phyloP scores from a whole-genome alignment of 2,888 invertebrate species.

The Hymenopus coronatus region DNA sequence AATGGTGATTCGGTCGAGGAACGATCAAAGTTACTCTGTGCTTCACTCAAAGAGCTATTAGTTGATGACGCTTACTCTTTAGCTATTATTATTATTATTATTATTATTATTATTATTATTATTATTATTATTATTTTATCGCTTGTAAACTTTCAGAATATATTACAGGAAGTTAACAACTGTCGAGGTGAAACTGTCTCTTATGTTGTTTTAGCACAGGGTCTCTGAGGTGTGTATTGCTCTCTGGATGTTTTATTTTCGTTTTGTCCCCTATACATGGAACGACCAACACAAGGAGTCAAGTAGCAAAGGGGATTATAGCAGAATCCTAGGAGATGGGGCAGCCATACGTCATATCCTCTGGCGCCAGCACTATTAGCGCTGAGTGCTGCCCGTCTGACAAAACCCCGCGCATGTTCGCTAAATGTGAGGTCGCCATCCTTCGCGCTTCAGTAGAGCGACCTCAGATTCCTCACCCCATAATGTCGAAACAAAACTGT shows the following conservation, averaged over 20 bases:
- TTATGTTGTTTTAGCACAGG: neutral
- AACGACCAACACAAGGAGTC: neutral
- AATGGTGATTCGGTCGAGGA: too few species aligned
- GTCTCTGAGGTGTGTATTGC: neutral
- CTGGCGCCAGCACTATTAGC: constrained; percentile 7
- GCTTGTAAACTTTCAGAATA: too few species aligned
- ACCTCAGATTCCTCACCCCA: neutral
- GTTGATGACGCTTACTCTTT: too few species aligned
- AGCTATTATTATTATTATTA: too few species aligned
- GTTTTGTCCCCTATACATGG: neutral
- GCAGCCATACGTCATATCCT: neutral
- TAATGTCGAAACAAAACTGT: neutral
- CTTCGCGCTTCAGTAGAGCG: neutral
- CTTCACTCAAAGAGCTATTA: too few species aligned
- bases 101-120: too few species aligned
- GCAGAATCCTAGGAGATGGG: neutral
- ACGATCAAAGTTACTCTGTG: too few species aligned
- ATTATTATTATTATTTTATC: too few species aligned
- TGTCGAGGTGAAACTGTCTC: neutral
- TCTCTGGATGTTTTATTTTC: neutral
- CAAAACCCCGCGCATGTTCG: neutral
- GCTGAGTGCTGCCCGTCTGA: constrained; percentile 10
- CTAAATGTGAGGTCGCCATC: neutral
- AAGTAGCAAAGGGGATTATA: neutral
- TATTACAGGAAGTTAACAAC: neutral